phyloP scores from a whole-genome alignment of 2,113 vertebrate genomes.

The Scolopax mira region DNA sequence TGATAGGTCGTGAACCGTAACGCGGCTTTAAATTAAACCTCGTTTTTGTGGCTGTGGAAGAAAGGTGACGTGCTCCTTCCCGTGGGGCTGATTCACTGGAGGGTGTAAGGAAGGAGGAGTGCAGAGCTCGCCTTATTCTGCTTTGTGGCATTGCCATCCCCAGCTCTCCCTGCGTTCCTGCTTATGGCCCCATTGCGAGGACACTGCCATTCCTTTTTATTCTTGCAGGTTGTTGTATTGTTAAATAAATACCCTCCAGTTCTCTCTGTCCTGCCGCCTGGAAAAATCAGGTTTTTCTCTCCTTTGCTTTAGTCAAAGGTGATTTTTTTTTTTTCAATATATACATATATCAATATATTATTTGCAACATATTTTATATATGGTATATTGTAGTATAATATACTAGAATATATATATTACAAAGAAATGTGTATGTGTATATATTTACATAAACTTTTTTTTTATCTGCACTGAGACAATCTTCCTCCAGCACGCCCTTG shows the following conservation, averaged over 20 bases:
- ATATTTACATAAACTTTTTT: background rate
- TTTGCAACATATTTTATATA: background rate
- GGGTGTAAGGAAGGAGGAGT: background rate
- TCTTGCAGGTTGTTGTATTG: background rate
- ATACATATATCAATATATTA: background rate
- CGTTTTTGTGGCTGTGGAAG: background rate
- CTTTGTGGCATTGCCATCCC: background rate
- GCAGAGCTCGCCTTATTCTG: background rate
- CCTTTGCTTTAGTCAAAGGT: background rate
- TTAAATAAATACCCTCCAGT: background rate
- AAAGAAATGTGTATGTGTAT: background rate
- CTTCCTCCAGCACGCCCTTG: background rate
- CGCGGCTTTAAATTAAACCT: constrained; percentile 3
- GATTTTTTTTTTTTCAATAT: background rate
- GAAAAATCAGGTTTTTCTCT: background rate
- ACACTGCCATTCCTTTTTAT: rapidly evolving
- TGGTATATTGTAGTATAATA: background rate
- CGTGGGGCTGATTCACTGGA: background rate
- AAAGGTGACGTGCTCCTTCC: background rate
- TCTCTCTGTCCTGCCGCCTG: background rate
- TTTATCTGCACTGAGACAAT: background rate
- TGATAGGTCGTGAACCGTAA: background rate
- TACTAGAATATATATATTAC: background rate
- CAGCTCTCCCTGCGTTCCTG: background rate
- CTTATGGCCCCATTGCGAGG: rapidly evolving